Evolutionary conservation across 2,113 vertebrate species (phyloP), one percentile per base, ranked within the genome.

Genomic region (Scophthalmus maximus): DNA sequence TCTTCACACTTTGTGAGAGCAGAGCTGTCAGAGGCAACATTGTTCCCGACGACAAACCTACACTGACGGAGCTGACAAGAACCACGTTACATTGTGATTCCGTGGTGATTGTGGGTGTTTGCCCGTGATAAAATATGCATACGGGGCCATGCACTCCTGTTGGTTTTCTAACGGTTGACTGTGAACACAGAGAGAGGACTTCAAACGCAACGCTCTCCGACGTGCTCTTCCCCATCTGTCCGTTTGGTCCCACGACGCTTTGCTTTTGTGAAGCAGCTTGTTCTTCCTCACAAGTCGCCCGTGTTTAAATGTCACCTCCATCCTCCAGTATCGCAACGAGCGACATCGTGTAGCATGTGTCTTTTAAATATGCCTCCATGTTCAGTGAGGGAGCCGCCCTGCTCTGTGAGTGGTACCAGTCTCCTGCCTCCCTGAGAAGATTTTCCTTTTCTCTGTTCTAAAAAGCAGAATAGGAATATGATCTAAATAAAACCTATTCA

Each of bases 31-130:
- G 50, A 76, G 10, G 10, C 76, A 51, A 68, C 76, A 78, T 78
- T 87, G 82, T 82, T 84, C 68, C 55, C 64, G 71, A 70, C 68
- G 69, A 78, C 83, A 85, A 60, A 78, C 52, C 75, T 52, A 32
- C 61, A 15, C 5, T 66, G 69, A 83, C 5, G 59, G 58, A 68
- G 53, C 65, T 77, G 79, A 74, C 78, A 76, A 60, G 68, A 56
- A 79, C 50, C 6, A 3, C 10, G 34, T 22, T 47, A 5, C 62
- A 25, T 26, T 51, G 70, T 34, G 67, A 69, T 30, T 66, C 51
- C 64, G 30, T 32, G 17, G 68, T n/a, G n/a, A 62, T 26, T 62
- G 84, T 79, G 78, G 81, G 80, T 79, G 82, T 86, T 66, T 44
- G 23, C 72, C 73, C 53, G 67, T 25, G 63, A 78, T 74, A 58